These are phyloP conservation scores for Galeopsomyia nigrocyanea DNA, from an alignment of 2,888 invertebrate species.

Conservation along the genomic window DNA sequence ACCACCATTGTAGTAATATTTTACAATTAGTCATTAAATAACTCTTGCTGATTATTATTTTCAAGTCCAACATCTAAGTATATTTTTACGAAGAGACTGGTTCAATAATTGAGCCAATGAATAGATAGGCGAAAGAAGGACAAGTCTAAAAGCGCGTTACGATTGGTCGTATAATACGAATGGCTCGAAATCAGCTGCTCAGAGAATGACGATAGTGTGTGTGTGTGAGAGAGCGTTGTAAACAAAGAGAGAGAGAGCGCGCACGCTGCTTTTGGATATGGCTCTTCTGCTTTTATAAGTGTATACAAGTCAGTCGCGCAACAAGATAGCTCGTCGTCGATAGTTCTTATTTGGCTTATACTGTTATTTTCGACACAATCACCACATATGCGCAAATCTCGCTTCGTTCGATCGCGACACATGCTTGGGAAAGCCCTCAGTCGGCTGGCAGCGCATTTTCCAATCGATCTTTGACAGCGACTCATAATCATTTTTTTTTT, in stretches of 20 bases:
- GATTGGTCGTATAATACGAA: slow-evolving; percentile 15
- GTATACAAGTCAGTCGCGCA: not conserved
- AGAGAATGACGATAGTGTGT: not conserved
- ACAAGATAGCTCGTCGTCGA: too few species aligned
- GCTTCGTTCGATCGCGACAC: not conserved
- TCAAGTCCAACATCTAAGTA: not conserved
- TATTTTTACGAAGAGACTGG: not conserved
- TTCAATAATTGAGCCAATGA: not conserved
- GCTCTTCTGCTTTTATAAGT: not conserved
- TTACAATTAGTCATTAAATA: too few species aligned
- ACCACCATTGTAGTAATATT: too few species aligned
- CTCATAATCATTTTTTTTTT: not conserved
- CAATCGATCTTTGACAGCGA: not conserved
- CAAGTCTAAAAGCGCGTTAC: too few species aligned
- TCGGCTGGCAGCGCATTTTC: not conserved
- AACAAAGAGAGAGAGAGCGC: slow-evolving; percentile 28
- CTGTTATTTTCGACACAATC: not conserved
- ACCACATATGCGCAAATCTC: too few species aligned
- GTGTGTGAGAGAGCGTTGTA: slow-evolving; percentile 32
- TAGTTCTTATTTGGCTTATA: not conserved
- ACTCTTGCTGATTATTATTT: not conserved
- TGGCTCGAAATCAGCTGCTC: slow-evolving; percentile 36
- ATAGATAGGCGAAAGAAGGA: too few species aligned
- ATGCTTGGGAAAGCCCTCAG: not conserved
- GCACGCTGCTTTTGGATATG: slow-evolving; percentile 19